Evolutionary conservation across 2,797 vertebrate species (phyloP).

Genomic region (Momotus momota): DNA sequence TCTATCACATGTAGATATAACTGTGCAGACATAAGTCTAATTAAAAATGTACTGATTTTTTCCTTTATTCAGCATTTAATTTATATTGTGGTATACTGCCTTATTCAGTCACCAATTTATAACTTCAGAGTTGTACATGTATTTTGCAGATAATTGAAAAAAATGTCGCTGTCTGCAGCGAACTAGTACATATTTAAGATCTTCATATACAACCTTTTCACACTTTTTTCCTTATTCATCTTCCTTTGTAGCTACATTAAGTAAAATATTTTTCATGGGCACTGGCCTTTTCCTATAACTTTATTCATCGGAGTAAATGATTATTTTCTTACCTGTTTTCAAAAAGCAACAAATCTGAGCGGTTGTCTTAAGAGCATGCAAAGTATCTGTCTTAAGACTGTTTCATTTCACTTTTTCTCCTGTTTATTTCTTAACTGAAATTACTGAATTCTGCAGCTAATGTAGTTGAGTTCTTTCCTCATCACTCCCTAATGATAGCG

Average conservation of each 20-base stretch:
- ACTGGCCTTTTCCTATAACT: background rate
- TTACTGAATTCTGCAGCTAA: background rate
- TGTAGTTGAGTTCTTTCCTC: background rate
- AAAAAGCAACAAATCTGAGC: background rate
- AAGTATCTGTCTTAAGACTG: background rate
- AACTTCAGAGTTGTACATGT: background rate
- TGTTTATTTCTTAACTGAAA: background rate
- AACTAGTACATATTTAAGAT: background rate
- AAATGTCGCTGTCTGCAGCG: background rate
- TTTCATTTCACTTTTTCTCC: background rate
- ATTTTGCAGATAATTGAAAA: background rate
- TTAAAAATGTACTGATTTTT: background rate
- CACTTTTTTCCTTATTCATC: background rate
- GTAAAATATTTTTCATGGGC: background rate
- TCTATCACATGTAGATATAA: accelerated
- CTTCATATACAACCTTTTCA: background rate
- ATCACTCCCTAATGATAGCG: background rate
- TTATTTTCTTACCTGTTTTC: background rate
- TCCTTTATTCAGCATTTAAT: background rate
- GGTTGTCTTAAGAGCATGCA: background rate
- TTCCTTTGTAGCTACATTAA: background rate
- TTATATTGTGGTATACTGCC: background rate
- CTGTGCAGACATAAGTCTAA: background rate
- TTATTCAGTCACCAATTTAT: background rate
- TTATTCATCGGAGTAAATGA: background rate